Evolutionary conservation across 35 echinoderm and acorn worm genomes (phyloP).

Genomic region (Heliocidaris tuberculata): DNA sequence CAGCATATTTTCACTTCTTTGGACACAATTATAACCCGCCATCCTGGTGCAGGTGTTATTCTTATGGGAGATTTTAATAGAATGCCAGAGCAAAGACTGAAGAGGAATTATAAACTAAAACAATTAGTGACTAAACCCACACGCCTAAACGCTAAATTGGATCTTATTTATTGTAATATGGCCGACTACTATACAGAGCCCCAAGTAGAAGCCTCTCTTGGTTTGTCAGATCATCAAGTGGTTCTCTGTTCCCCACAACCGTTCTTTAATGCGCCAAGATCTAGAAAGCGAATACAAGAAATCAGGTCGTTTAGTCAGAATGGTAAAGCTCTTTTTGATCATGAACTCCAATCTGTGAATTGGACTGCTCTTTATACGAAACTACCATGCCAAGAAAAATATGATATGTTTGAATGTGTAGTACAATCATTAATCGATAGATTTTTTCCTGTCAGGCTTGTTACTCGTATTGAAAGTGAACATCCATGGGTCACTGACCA

Average conservation of each 20-base stretch:
- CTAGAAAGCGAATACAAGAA: neutral
- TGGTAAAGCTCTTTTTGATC: neutral
- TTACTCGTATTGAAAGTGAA: neutral
- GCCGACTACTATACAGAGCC: neutral
- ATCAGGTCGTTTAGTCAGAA: neutral
- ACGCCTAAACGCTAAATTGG: neutral
- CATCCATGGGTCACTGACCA: neutral
- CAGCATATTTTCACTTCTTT: too few species aligned
- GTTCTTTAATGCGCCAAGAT: neutral
- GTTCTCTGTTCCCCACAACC: neutral
- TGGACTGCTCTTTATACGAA: neutral
- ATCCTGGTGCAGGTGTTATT: too few species aligned
- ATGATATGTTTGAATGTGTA: neutral
- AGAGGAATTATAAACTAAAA: too few species aligned
- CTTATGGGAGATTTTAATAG: too few species aligned
- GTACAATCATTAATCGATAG: neutral
- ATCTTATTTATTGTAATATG: neutral
- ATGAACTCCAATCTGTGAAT: neutral
- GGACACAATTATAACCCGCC: too few species aligned
- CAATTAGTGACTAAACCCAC: too few species aligned
- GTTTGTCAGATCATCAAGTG: neutral
- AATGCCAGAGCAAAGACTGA: too few species aligned
- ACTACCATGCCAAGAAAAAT: neutral
- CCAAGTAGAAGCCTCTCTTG: neutral
- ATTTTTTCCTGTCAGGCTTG: neutral